A percentile compares a stretch with the other conserved stretches of the same genome.
phyloP scores from a whole-genome alignment of 2,888 invertebrate genomes.

The Phengaris arion region DNA sequence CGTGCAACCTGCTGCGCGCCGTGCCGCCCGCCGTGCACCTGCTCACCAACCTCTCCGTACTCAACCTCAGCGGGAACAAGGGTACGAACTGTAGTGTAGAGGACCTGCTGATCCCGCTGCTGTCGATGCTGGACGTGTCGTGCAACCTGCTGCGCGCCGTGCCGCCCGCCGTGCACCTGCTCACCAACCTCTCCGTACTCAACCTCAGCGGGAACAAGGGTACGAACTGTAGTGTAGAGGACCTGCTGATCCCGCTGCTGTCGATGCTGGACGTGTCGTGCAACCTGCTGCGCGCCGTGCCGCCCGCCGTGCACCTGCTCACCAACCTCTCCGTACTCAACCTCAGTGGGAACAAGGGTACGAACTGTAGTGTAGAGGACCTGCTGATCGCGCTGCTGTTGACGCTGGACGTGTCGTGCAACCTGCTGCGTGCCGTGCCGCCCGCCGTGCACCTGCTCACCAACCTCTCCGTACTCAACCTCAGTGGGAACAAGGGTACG shows the following conservation, averaged over 20 bases:
- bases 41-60: slow-evolving; percentile 91
- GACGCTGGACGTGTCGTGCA: slow-evolving; percentile 96
- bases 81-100: background rate
- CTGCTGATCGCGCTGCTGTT: slow-evolving; percentile 92
- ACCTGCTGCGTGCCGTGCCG: slow-evolving; percentile 86
- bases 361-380: too few species aligned
- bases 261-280: slow-evolving; percentile 97
- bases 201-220: slow-evolving; percentile 91
- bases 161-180: slow-evolving; percentile 90
- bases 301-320: slow-evolving; percentile 90
- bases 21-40: slow-evolving; percentile 92
- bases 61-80: slow-evolving; percentile 93
- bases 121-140: slow-evolving; percentile 97
- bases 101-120: slow-evolving; percentile 86
- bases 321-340: slow-evolving; percentile 94
- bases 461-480: slow-evolving; percentile 94
- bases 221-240: too few species aligned
- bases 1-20: slow-evolving; percentile 86
- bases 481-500: slow-evolving; percentile 85
- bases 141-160: slow-evolving; percentile 87
- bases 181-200: slow-evolving; percentile 92
- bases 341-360: slow-evolving; percentile 86
- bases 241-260: slow-evolving; percentile 89
- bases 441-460: slow-evolving; percentile 89
- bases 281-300: slow-evolving; percentile 86